A percentile compares a stretch with the other conserved stretches of the same genome.
These are phyloP conservation scores for Tapera naevia DNA, from an alignment of 2,797 vertebrate genomes.

Conservation along the genomic window DNA sequence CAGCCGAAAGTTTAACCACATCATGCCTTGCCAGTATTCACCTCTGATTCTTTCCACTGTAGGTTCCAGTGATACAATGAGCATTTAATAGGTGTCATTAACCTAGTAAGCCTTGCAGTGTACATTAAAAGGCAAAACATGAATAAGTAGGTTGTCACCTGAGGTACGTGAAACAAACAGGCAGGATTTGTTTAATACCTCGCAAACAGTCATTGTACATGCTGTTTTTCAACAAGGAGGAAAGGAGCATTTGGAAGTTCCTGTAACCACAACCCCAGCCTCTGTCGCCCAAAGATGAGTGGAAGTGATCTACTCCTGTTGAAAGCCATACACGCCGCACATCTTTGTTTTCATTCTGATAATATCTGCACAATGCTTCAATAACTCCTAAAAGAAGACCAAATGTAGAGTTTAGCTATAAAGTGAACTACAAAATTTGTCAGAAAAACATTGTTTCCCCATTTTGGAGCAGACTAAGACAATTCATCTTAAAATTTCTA, in stretches of 20 bases:
- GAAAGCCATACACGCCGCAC: constrained; percentile 88
- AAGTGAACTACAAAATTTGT: not conserved
- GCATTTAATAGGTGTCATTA: not conserved
- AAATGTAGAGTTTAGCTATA: not conserved
- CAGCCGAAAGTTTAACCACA: not conserved
- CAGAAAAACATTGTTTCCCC: not conserved
- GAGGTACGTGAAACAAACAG: not conserved
- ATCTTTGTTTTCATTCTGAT: constrained; percentile 81
- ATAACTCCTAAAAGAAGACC: constrained; percentile 79
- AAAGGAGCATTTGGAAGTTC: constrained; percentile 95
- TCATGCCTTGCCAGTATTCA: not conserved
- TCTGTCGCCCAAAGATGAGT: constrained; percentile 86
- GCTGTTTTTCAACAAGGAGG: constrained; percentile 82
- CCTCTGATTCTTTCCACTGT: not conserved
- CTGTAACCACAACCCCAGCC: constrained; percentile 97
- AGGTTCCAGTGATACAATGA: not conserved
- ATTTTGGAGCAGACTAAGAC: not conserved
- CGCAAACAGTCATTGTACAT: constrained; percentile 75
- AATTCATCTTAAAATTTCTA: not conserved
- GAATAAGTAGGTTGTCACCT: not conserved
- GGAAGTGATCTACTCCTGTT: constrained; percentile 87
- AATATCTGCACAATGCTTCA: constrained; percentile 80
- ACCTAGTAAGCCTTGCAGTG: not conserved
- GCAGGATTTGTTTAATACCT: constrained; percentile 75
- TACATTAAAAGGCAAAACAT: not conserved